phyloP scores from a whole-genome alignment of 2,113 vertebrate species.

The Tricholaema leucomelas region DNA sequence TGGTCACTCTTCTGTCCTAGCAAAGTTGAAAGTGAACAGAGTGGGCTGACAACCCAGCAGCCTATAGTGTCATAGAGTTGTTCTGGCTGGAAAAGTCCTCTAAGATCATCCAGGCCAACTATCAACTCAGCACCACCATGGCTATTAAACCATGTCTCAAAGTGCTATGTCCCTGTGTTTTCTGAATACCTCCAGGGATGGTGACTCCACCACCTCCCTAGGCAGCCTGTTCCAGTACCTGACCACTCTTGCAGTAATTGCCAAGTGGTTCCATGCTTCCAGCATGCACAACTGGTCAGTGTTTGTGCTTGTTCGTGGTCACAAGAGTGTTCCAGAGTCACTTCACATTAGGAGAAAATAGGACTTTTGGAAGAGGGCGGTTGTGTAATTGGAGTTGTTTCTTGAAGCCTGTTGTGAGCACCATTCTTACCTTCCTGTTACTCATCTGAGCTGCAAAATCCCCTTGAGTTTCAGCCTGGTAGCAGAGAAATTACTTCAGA shows the following conservation, averaged over 20 bases:
- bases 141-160: too few relatives aligned
- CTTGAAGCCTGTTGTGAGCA: background rate
- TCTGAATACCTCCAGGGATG: too few relatives aligned
- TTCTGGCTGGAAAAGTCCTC: too few relatives aligned
- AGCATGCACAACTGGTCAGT: background rate
- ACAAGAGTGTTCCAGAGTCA: background rate
- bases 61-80: too few relatives aligned
- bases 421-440: background rate
- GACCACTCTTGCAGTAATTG: background rate
- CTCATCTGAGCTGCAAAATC: background rate
- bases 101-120: too few relatives aligned
- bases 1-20: background rate
- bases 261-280: background rate
- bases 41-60: background rate
- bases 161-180: too few relatives aligned
- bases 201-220: too few relatives aligned
- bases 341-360: background rate
- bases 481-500: background rate
- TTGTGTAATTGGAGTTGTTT: background rate
- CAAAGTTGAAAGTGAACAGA: fast-evolving
- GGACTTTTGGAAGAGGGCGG: background rate
- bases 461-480: background rate
- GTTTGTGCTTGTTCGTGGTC: background rate
- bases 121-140: too few relatives aligned
- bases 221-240: too few relatives aligned